phyloP scores from a whole-genome alignment of 2,888 invertebrate genomes.

The Conchocele bisecta region DNA sequence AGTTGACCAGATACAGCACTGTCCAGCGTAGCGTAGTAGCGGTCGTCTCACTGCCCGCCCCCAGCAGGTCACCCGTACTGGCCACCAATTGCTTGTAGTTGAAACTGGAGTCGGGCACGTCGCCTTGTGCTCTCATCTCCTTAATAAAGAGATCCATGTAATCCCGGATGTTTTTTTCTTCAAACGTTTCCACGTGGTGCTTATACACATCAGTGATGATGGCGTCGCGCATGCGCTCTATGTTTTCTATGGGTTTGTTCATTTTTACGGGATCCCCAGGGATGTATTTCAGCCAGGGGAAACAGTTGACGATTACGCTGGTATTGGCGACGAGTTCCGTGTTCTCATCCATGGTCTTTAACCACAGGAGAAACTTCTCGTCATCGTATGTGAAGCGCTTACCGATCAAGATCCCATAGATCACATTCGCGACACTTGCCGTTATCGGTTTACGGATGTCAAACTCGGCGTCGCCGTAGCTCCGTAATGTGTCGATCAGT shows the following conservation, averaged over 20 bases:
- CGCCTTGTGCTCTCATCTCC: conserved; percentile 25
- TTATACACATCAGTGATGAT: conserved; percentile 11
- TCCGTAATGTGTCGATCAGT: conserved; percentile 28
- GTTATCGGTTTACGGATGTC: conserved; percentile 23
- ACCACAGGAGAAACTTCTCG: conserved; percentile 28
- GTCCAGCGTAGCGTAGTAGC: conserved; percentile 46
- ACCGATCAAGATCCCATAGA: conserved; percentile 42
- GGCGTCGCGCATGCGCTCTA: background rate
- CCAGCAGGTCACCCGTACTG: conserved; percentile 43
- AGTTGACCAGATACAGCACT: conserved; percentile 29
- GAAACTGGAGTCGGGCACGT: background rate
- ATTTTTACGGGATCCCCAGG: conserved; percentile 30
- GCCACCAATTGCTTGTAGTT: conserved; percentile 8
- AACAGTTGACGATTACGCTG: conserved; percentile 24
- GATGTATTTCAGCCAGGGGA: conserved; percentile 38
- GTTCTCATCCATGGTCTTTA: conserved; percentile 30
- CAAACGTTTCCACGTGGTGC: conserved; percentile 40
- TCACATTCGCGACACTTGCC: conserved; percentile 50
- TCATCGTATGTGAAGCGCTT: conserved; percentile 46
- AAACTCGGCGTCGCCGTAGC: conserved; percentile 8
- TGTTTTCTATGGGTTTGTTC: conserved; percentile 9
- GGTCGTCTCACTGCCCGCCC: conserved; percentile 53
- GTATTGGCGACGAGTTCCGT: conserved; percentile 1
- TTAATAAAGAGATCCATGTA: conserved; percentile 46
- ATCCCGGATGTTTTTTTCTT: conserved; percentile 43